Percentiles rank a stretch among this genome's conserved stretches.
phyloP scores from a whole-genome alignment of 2,113 vertebrate genomes.

The Clarias magur region DNA sequence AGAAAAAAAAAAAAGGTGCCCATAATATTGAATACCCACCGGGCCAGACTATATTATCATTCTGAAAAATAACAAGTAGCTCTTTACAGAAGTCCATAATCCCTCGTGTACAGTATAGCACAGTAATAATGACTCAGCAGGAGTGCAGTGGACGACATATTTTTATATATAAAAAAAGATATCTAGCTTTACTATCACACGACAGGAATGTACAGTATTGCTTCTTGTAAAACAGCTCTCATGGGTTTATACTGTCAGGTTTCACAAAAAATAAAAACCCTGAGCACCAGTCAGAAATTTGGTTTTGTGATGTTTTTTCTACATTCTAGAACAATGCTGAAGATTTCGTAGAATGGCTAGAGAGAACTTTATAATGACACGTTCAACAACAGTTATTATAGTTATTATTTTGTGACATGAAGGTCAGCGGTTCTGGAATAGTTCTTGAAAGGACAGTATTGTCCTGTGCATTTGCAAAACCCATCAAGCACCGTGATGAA shows the following conservation, averaged over 20 bases:
- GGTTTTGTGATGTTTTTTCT: too few species aligned
- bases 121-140: neutral
- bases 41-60: neutral
- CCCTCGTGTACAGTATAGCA: neutral
- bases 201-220: neutral
- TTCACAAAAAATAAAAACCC: neutral
- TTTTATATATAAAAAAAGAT: constrained; percentile 18
- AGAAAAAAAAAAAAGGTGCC: neutral
- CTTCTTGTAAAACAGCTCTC: neutral
- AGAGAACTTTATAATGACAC: too few species aligned
- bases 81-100: constrained; percentile 17
- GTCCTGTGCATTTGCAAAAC: too few species aligned
- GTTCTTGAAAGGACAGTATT: too few species aligned
- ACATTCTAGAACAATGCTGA: too few species aligned
- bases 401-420: too few species aligned
- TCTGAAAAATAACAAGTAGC: constrained; percentile 27
- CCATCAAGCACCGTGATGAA: too few species aligned
- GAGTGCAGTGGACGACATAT: neutral
- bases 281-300: neutral
- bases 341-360: too few species aligned
- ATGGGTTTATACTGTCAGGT: neutral
- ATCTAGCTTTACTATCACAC: neutral
- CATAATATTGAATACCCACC: constrained; percentile 15
- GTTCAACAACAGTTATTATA: too few species aligned
- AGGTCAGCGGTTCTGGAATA: too few species aligned